Conservation (phyloP, 53 echinoderm and acorn worm genomes). For the Pentamera pediparva region DNA sequence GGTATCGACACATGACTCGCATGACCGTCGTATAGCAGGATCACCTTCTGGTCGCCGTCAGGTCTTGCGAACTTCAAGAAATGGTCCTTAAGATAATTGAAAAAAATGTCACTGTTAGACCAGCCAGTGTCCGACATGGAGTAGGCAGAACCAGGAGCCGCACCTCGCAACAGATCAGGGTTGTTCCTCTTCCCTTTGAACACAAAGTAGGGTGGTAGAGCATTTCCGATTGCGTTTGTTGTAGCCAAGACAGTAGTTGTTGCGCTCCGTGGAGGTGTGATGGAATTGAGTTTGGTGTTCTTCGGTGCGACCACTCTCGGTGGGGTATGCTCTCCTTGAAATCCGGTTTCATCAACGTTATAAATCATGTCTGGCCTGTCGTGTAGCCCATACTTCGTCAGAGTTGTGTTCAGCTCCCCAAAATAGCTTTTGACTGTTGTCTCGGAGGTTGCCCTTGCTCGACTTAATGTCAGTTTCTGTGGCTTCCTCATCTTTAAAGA, state of each 20-base stretch:
- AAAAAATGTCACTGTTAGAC: constrained; percentile 5
- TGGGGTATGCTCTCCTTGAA: not conserved
- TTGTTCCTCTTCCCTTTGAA: no score
- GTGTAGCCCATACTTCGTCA: not conserved
- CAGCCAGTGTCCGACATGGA: not conserved
- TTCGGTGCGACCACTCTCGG: not conserved
- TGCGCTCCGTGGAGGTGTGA: not conserved
- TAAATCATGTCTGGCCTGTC: constrained; percentile 13
- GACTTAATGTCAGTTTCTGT: not conserved
- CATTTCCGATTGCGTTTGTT: not conserved
- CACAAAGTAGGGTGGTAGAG: not conserved
- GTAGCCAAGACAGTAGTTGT: not conserved
- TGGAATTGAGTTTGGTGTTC: not conserved
- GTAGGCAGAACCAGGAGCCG: not conserved
- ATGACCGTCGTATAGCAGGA: constrained; percentile 30
- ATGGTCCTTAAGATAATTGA: constrained; percentile 26
- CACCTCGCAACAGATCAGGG: not conserved
- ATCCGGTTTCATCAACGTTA: no score
- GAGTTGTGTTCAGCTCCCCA: not conserved
- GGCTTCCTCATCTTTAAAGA: not conserved
- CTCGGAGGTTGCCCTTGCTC: constrained; percentile 24
- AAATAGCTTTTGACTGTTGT: not conserved
- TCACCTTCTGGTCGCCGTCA: not conserved
- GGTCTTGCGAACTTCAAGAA: constrained; percentile 14
- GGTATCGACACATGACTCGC: not conserved